Evolutionary conservation across 2,888 invertebrate genomes (phyloP).

Genomic region (Epirrhoe alternata): DNA sequence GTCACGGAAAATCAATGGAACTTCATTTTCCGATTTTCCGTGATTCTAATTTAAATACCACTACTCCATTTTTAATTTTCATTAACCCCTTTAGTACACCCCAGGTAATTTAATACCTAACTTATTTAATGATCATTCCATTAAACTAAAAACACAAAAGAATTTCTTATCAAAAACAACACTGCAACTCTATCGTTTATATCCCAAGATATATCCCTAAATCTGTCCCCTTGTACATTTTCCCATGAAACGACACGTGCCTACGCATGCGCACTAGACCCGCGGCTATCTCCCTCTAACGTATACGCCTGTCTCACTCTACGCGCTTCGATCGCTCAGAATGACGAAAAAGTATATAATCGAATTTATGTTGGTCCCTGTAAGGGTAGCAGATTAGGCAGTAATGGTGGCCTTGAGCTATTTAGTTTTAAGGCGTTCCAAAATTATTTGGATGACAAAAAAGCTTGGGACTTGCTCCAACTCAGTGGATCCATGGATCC

Average conservation of each 20-base stretch:
- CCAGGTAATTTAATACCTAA: too few species aligned
- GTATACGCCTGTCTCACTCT: conserved; percentile 58
- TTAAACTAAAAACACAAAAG: too few species aligned
- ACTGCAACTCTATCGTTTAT: conserved; percentile 1
- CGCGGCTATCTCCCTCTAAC: conserved; percentile 54
- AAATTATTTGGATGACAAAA: too few species aligned
- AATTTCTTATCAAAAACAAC: not conserved
- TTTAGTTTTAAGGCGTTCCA: conserved; percentile 24
- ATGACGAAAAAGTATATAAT: conserved; percentile 82
- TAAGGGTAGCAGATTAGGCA: conserved; percentile 61
- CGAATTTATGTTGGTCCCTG: conserved; percentile 77
- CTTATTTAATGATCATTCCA: too few species aligned
- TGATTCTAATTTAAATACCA: too few species aligned
- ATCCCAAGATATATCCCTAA: conserved; percentile 53
- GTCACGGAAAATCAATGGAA: too few species aligned
- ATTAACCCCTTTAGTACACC: too few species aligned
- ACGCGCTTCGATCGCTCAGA: conserved; percentile 78
- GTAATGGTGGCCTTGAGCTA: conserved; percentile 62
- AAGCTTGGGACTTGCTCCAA: too few species aligned
- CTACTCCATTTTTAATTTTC: too few species aligned
- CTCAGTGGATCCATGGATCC: too few species aligned
- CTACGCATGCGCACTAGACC: conserved; percentile 69
- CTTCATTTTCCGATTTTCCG: too few species aligned
- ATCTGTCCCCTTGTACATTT: conserved; percentile 50
- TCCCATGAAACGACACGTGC: conserved; percentile 68